Evolutionary conservation across 2,888 invertebrate species (phyloP).

Genomic region (Nomada goodeniana): DNA sequence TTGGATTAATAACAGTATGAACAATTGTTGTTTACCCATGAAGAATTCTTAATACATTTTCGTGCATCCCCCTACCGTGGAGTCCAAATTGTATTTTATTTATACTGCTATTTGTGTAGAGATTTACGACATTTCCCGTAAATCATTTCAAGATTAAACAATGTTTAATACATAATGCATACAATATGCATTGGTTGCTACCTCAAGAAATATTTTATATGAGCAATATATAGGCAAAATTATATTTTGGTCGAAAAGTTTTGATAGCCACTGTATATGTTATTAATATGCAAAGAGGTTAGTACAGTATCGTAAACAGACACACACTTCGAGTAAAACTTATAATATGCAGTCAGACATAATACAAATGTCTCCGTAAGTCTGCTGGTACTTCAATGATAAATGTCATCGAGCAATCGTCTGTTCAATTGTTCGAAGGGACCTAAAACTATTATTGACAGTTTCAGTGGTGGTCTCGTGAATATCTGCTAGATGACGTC

Average conservation of each 20-base stretch:
- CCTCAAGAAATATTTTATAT: too few species aligned
- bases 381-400: background rate
- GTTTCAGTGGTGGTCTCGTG: slow-evolving; percentile 23
- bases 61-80: too few species aligned
- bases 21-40: background rate
- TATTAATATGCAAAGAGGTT: too few species aligned
- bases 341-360: slow-evolving; percentile 2
- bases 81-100: too few species aligned
- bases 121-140: too few species aligned
- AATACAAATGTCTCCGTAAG: background rate
- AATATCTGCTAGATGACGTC: slow-evolving; percentile 47
- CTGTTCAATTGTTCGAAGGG: slow-evolving; percentile 4
- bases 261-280: background rate
- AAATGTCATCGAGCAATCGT: slow-evolving; percentile 16
- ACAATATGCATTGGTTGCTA: too few species aligned
- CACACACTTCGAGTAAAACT: background rate
- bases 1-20: background rate
- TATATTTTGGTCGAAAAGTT: background rate
- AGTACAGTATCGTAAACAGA: background rate
- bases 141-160: too few species aligned
- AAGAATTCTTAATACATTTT: background rate
- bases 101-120: too few species aligned
- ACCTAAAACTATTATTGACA: slow-evolving; percentile 50
- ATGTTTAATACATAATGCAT: too few species aligned
- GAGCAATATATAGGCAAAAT: background rate